These are phyloP conservation scores for Crotalus viridis DNA, from an alignment of 2,113 vertebrate genomes.

Conservation along the genomic window DNA sequence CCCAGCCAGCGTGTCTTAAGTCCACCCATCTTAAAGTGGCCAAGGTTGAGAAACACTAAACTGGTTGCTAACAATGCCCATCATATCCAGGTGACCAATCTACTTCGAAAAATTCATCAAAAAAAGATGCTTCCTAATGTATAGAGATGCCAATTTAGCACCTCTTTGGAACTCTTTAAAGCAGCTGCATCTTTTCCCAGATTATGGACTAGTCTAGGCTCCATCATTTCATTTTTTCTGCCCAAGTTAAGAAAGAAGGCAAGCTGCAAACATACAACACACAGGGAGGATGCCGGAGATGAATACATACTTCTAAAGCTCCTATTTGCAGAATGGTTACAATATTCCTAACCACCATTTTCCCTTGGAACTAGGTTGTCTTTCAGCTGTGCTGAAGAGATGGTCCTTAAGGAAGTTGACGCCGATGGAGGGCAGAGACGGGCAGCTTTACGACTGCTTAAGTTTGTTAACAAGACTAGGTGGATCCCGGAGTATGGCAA, in stretches of 20 bases:
- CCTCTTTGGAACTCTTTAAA: neutral
- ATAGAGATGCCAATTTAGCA: neutral
- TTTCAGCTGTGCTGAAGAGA: neutral
- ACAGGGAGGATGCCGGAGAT: neutral
- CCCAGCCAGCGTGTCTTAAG: neutral
- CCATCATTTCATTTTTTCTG: neutral
- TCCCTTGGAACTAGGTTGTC: neutral
- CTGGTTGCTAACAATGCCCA: neutral
- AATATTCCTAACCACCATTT: neutral
- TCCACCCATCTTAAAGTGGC: neutral
- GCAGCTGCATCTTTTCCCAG: neutral
- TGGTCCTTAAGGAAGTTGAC: neutral
- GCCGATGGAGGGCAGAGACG: neutral
- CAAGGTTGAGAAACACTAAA: neutral
- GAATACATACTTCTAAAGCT: neutral
- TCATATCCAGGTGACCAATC: neutral
- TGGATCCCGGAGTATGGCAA: conserved; percentile 9
- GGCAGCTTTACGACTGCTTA: conserved; percentile 11
- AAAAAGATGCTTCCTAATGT: neutral
- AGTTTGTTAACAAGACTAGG: conserved; percentile 1
- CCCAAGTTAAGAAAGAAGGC: neutral
- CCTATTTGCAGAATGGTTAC: neutral
- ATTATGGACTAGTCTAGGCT: neutral
- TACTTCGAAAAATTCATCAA: neutral
- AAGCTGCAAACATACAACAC: neutral